A percentile compares a stretch with the other conserved stretches of the same genome.
These are phyloP conservation scores for Eupithecia exiguata DNA, from an alignment of 2,888 invertebrate species.

Conservation along the genomic window DNA sequence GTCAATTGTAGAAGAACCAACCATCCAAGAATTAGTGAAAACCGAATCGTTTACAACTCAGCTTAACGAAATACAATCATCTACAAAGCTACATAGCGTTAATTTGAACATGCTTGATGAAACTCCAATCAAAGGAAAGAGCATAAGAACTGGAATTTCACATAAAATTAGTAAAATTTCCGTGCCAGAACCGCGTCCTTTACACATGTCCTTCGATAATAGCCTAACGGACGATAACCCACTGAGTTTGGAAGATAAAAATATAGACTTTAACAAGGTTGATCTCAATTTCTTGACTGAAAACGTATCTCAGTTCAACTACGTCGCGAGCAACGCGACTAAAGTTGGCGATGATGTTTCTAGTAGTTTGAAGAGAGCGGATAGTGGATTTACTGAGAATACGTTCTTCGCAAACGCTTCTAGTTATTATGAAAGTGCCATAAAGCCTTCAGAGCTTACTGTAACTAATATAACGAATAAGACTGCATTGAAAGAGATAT, in stretches of 20 bases:
- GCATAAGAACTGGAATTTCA: slow-evolving; percentile 56
- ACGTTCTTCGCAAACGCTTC: slow-evolving; percentile 74
- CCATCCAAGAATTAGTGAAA: slow-evolving; percentile 61
- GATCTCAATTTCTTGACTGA: slow-evolving; percentile 81
- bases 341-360: slow-evolving; percentile 62
- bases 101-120: slow-evolving; percentile 57
- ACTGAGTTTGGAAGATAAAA: slow-evolving; percentile 70
- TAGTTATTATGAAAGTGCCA: slow-evolving; percentile 80
- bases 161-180: slow-evolving; percentile 79
- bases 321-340: slow-evolving; percentile 54
- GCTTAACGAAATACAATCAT: slow-evolving; percentile 55
- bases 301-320: slow-evolving; percentile 65
- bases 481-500: slow-evolving; percentile 71
- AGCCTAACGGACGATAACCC: slow-evolving; percentile 71
- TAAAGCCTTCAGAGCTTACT: slow-evolving; percentile 79
- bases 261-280: slow-evolving; percentile 76
- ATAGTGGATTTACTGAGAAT: slow-evolving; percentile 78
- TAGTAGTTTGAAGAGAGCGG: slow-evolving; percentile 71
- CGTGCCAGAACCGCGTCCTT: slow-evolving; percentile 56
- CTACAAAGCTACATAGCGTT: slow-evolving; percentile 56
- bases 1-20: slow-evolving; percentile 67
- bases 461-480: slow-evolving; percentile 66
- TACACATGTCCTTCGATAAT: slow-evolving; percentile 74
- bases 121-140: slow-evolving; percentile 71
- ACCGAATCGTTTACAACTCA: slow-evolving; percentile 52